A percentile compares a stretch with the other conserved stretches of the same genome.
Conservation (phyloP, 2,888 invertebrate species). For the Leptinotarsa rubiginosa region DNA sequence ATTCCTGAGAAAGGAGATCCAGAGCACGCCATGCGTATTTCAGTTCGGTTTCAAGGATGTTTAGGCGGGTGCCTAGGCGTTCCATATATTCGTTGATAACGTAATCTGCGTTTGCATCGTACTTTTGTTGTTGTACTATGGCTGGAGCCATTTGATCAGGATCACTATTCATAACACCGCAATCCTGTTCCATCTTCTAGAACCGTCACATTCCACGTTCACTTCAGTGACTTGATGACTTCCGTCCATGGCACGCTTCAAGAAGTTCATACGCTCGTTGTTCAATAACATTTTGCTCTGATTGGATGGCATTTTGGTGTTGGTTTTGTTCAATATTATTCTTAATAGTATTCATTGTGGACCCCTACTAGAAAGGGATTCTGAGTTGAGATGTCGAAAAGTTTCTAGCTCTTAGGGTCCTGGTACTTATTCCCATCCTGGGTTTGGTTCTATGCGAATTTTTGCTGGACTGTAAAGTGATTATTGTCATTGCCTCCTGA, state of each 20-base stretch:
- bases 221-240: not conserved
- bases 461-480: not conserved
- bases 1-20: slow-evolving; percentile 90
- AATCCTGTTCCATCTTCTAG: slow-evolving; percentile 52
- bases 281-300: not conserved
- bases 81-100: slow-evolving; percentile 93
- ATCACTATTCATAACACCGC: slow-evolving; percentile 52
- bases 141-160: slow-evolving; percentile 61
- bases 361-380: not conserved
- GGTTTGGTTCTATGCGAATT: not conserved
- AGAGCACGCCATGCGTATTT: slow-evolving; percentile 94
- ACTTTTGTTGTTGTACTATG: slow-evolving; percentile 58
- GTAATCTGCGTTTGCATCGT: slow-evolving; percentile 72
- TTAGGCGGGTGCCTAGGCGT: slow-evolving; percentile 85
- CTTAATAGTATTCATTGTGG: not conserved
- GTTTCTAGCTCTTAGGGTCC: not conserved
- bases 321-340: not conserved
- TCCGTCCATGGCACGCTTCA: slow-evolving; percentile 1
- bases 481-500: not conserved
- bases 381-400: not conserved
- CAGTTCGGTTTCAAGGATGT: slow-evolving; percentile 89
- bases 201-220: slow-evolving; percentile 33
- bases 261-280: slow-evolving; percentile 30
- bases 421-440: not conserved
- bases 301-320: not conserved